Evolutionary conservation across 1,140 invertebrate genomes (phyloP), one percentile per base, ranked within the genome.

Genomic region (Saccostrea cuccullata): DNA sequence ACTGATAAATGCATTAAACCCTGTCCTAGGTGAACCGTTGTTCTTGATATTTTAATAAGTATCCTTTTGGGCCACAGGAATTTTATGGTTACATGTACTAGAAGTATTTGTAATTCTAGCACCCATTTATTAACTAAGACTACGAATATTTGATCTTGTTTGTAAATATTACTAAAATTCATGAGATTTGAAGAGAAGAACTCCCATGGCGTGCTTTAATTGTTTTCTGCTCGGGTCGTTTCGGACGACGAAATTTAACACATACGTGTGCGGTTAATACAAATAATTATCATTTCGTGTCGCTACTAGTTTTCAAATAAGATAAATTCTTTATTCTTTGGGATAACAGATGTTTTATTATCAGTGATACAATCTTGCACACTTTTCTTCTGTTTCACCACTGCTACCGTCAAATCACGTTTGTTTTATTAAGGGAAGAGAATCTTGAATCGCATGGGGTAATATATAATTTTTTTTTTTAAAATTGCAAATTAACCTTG

Each of bases 41-140:
- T 77, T 77, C 26, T 15, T 30, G 26, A 77, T 77, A 77, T 77
- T 77, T 77, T 77, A 77, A 77, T 77, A 15, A 77, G 70, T 30
- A 77, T 30, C n/a, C 70, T 30, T 77, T 77, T 67, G 20, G 11
- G 12, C 70, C 70, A 77, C 70, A 77, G 26, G 70, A 77, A 77
- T 77, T 11, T 77, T 77, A 77, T 77, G 70, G 70, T 77, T 77
- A 77, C 70, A 77, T 30, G 70, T 77, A 30, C 70, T 36, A 77
- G 30, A 77, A 36, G 70, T 77, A 77, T 77, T 77, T 77, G 70
- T 77, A 77, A 77, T 77, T 77, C 26, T 77, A 77, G 23, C 23
- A 26, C 70, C 70, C 26, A 30, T 36, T 67, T 77, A 30, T 77
- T 26, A 30, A 30, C 15, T 12, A 77, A 77, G 30, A 30, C 11